phyloP scores from a whole-genome alignment of 2,888 invertebrate species.

The Euplagia quadripunctaria region DNA sequence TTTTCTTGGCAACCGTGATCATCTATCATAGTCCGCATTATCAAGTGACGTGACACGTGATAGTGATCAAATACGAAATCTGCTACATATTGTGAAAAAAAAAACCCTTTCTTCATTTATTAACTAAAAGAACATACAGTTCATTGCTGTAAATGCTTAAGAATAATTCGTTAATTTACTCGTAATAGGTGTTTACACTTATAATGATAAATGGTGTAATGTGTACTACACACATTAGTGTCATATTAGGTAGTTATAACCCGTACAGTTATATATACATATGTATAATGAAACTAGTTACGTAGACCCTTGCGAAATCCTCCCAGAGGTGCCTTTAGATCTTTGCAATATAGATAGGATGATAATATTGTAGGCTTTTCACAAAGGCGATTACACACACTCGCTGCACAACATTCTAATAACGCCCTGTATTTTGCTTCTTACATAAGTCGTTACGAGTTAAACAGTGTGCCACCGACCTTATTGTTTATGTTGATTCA shows the following conservation, averaged over 20 bases:
- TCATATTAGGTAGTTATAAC: not conserved
- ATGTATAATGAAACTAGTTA: not conserved
- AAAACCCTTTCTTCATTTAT: no score
- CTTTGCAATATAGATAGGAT: not conserved
- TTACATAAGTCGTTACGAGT: slow-evolving; percentile 18
- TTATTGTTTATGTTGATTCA: slow-evolving; percentile 56
- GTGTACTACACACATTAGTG: no score
- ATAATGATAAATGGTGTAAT: no score
- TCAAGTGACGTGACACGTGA: not conserved
- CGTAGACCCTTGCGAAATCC: not conserved
- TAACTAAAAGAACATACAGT: not conserved
- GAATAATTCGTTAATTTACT: not conserved
- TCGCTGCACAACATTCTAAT: slow-evolving; percentile 7
- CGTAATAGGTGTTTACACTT: not conserved
- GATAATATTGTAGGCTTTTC: not conserved
- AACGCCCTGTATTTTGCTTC: not conserved
- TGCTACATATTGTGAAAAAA: no score
- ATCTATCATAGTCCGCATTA: not conserved
- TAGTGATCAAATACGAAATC: not conserved
- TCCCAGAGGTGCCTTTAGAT: not conserved
- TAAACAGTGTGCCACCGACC: slow-evolving; percentile 38
- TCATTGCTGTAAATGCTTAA: not conserved
- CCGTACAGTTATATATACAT: not conserved
- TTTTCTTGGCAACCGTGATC: not conserved
- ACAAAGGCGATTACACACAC: slow-evolving; percentile 4